Conservation (phyloP, 2,797 vertebrate species). For the Tokudaia muenninki region DNA sequence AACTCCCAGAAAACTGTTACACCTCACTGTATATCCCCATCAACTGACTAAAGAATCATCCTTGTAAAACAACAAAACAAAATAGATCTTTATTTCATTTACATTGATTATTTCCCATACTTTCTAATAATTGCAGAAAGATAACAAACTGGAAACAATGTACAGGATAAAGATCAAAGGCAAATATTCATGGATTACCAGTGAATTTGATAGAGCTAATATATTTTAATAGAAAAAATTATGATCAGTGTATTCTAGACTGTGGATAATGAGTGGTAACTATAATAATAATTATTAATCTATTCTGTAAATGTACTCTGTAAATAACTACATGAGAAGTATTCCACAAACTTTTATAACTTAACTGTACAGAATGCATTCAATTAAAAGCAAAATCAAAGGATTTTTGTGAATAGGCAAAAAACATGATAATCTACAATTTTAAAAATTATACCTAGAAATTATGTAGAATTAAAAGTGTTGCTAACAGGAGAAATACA, state of each 20-base stretch:
- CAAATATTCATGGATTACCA: background rate
- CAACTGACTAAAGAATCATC: background rate
- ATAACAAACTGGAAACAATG: background rate
- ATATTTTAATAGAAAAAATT: background rate
- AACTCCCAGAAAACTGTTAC: background rate
- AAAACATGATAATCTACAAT: background rate
- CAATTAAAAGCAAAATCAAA: background rate
- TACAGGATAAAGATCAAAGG: background rate
- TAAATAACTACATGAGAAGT: background rate
- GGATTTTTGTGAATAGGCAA: background rate
- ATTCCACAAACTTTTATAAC: background rate
- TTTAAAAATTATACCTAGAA: background rate
- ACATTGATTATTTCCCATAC: background rate
- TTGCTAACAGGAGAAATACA: background rate
- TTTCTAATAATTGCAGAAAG: background rate
- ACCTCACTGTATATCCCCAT: background rate
- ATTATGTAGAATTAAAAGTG: background rate
- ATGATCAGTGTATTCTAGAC: background rate
- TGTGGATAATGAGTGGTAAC: background rate
- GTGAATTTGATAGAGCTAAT: background rate
- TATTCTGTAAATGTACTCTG: background rate
- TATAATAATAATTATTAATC: background rate
- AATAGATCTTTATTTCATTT: background rate
- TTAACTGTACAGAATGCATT: background rate
- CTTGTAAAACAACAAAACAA: background rate